Evolutionary conservation across 2,888 invertebrate genomes (phyloP).

Genomic region (Hedya salicella): DNA sequence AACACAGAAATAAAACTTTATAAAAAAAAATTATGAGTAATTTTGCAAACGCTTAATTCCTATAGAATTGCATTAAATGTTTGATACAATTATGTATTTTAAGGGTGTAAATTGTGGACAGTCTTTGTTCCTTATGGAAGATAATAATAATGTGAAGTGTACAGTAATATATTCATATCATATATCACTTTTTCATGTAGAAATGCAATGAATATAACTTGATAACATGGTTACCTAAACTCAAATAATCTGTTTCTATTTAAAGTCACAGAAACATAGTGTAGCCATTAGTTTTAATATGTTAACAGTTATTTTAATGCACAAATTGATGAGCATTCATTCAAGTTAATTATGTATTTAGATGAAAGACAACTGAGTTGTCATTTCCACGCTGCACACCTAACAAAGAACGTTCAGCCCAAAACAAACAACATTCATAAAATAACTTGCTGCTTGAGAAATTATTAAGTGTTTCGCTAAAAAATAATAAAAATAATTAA

Average conservation of each 20-base stretch:
- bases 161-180: too few species aligned
- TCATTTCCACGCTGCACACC: neutral
- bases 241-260: neutral
- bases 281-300: slow-evolving; percentile 10
- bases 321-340: slow-evolving; percentile 24
- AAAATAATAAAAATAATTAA: slow-evolving; percentile 2
- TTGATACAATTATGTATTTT: too few species aligned
- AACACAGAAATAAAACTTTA: too few species aligned
- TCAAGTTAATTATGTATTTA: slow-evolving; percentile 30
- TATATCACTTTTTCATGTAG: too few species aligned
- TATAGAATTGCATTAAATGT: too few species aligned
- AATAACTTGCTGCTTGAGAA: neutral
- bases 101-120: too few species aligned
- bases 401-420: slow-evolving; percentile 2
- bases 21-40: too few species aligned
- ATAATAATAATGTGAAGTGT: too few species aligned
- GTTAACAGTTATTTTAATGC: slow-evolving; percentile 14
- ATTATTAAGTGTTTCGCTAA: neutral
- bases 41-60: too few species aligned
- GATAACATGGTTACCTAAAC: slow-evolving; percentile 17
- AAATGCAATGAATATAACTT: too few species aligned
- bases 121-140: too few species aligned
- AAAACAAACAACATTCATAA: slow-evolving; percentile 17
- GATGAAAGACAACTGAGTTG: slow-evolving; percentile 8
- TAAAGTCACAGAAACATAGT: neutral